A percentile compares a stretch with the other conserved stretches of the same genome.
phyloP scores from a whole-genome alignment of 2,113 vertebrate species.

The Oenanthe oenanthe region DNA sequence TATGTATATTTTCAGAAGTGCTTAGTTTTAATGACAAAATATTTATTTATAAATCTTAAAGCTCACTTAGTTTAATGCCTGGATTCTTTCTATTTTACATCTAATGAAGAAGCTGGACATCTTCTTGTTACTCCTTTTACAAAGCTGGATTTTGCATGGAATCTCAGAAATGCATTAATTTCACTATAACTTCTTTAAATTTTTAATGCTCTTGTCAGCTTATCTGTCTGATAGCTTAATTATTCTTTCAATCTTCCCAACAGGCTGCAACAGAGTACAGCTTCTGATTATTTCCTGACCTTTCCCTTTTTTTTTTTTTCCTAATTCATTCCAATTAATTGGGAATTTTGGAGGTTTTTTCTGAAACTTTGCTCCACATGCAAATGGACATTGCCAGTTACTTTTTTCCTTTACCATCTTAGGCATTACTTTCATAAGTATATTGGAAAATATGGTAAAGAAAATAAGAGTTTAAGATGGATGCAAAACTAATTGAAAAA shows the following conservation, averaged over 20 bases:
- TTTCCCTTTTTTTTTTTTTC: background rate
- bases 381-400: background rate
- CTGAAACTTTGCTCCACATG: background rate
- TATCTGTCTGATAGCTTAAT: conserved; percentile 22
- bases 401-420: background rate
- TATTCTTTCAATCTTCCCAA: conserved; percentile 15
- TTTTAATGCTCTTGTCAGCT: background rate
- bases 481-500: background rate
- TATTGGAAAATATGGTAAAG: background rate
- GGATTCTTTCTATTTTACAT: background rate
- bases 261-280: background rate
- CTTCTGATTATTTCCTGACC: background rate
- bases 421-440: background rate
- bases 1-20: background rate
- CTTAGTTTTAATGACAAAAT: background rate
- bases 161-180: conserved; percentile 9
- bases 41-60: background rate
- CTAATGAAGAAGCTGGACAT: background rate
- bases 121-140: background rate
- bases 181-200: background rate
- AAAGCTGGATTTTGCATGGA: background rate
- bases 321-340: background rate
- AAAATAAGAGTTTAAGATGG: background rate
- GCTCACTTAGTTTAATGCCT: background rate
- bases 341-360: rapidly evolving